A percentile compares a stretch with the other conserved stretches of the same genome.
Evolutionary conservation across 2,113 vertebrate genomes (phyloP).

Genomic region (Siniperca chuatsi): DNA sequence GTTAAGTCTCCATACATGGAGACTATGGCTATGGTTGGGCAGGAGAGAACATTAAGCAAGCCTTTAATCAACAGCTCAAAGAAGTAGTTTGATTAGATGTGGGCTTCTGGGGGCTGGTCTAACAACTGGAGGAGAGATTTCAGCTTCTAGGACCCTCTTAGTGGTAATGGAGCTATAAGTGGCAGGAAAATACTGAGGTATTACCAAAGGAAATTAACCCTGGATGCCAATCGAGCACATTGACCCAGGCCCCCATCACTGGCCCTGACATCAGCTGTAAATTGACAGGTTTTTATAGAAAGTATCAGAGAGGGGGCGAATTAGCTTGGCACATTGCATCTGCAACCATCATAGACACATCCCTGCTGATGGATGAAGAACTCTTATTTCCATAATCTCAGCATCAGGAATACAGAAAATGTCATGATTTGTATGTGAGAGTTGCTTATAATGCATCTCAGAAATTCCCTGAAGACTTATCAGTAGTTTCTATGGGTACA

Average conservation of each 20-base stretch:
- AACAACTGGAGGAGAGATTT: neutral
- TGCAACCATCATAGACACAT: slow-evolving; percentile 5
- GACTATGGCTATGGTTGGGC: neutral
- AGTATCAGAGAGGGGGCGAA: neutral
- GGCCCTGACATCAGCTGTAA: slow-evolving; percentile 26
- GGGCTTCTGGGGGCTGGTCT: neutral
- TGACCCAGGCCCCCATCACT: slow-evolving; percentile 37
- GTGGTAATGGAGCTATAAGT: slow-evolving; percentile 41
- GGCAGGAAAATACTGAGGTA: slow-evolving; percentile 23
- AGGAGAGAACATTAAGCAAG: neutral
- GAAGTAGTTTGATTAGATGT: neutral
- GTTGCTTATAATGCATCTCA: neutral
- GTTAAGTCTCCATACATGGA: neutral
- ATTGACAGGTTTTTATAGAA: slow-evolving; percentile 38
- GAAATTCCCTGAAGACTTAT: neutral
- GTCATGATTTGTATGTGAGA: neutral
- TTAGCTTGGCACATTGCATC: slow-evolving; percentile 6
- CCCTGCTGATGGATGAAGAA: neutral
- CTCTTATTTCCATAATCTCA: slow-evolving; percentile 6
- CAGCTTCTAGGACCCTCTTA: slow-evolving; percentile 20
- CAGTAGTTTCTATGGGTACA: neutral
- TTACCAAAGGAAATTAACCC: slow-evolving; percentile 49
- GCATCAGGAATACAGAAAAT: neutral
- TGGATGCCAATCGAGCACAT: slow-evolving; percentile 40
- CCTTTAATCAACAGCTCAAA: neutral